Base-by-base conservation (phyloP, 2,888 invertebrate genomes). In the Melieria picta region DNA sequence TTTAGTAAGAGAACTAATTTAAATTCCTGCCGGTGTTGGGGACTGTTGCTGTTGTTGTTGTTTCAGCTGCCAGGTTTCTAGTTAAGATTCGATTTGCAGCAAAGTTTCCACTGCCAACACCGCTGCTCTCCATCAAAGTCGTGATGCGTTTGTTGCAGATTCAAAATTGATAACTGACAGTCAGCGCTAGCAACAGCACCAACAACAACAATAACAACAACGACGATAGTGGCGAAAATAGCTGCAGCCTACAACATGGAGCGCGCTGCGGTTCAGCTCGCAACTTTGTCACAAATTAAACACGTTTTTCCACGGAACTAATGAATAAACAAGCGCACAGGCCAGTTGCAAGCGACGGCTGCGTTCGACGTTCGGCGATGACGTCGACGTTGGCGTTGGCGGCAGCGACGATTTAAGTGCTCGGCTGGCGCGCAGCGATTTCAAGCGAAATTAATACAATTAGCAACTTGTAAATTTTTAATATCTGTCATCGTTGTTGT, bases 201-300 rank as follows among this genome's bases (percentile, higher is more conserved):
- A 48, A 47, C 66, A 58, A 47, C 10, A 46, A 43, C 64, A 60
- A 48, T 9, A 69, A 56, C 16, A 63, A 55, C 62, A 56, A 62
- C 56, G 45, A 9, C 69, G 42, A 56, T 43, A 42, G 43, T 52
- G 16, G 5, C 46, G n/a, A 45, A 46, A 47, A 52, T 56, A 52
- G 46, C 16, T 6, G 43, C 56, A 16, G 10, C 1, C 5, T 45
- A 62, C 30, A 56, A 48, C 43, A 70, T 58, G 48, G 65, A 30
- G 43, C 16, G 9, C 62, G 47, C 62, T 55, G 47, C 45, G 47
- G 69, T 62, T 13, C 52, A 42, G 52, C 55, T 62, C 72, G 72
- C 76, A 75, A 76, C 74, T 81, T 84, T 84, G 83, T 83, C 83
- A 82, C 83, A 83, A 84, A 83, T 84, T 83, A 82, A 83, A 83